Base-by-base conservation (phyloP, 2,797 vertebrate genomes). In the Oryzias dopingdopingensis region DNA sequence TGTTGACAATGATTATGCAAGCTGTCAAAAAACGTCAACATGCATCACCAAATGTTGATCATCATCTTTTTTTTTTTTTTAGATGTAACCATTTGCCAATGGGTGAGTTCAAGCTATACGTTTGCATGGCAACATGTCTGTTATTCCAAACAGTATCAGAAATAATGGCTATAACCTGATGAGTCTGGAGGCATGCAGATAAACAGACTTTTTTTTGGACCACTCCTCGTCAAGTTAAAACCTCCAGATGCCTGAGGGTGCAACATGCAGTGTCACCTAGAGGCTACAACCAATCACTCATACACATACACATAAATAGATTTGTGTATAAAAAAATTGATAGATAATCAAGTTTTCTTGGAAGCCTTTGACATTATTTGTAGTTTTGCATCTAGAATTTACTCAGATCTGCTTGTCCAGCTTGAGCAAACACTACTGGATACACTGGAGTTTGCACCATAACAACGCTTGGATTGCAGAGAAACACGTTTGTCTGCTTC, bases 401-500 rank as follows among this genome's bases (percentile, higher is more conserved):
- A 49, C 41, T 53, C 32, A 42, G 42, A 65, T 42, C 24, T 55
- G 41, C 24, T 26, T 2, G 14, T 13, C 32, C 29, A 18, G 8
- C 52, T 54, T 62, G 52, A 70, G 55, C 62, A 56, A 62, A 52
- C 5, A 45, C 20, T 29, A 42, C 47, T 37, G 50, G 45, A 71
- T 65, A 51, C 67, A 65, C 23, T 6, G 5, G 15, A 6, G 46
- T 42, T 59, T 49, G 55, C 73, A 65, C 79, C 66, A 73, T 42
- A 20, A 45, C 54, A 53, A 18, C 32, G 17, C 54, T 49, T 72
- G 72, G 70, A 79, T 53, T 68, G 59, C 59, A 64, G 62, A 22
- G 45, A 49, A 13, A 67, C 72, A 40, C 4, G 50, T 68, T 70
- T 55, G 2, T 51, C 74, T 62, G 68, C 78, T 70, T 58, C 46